Percentiles rank a stretch among this genome's conserved stretches.
phyloP scores from a whole-genome alignment of 2,888 invertebrate species.

The Nasonia oneida region DNA sequence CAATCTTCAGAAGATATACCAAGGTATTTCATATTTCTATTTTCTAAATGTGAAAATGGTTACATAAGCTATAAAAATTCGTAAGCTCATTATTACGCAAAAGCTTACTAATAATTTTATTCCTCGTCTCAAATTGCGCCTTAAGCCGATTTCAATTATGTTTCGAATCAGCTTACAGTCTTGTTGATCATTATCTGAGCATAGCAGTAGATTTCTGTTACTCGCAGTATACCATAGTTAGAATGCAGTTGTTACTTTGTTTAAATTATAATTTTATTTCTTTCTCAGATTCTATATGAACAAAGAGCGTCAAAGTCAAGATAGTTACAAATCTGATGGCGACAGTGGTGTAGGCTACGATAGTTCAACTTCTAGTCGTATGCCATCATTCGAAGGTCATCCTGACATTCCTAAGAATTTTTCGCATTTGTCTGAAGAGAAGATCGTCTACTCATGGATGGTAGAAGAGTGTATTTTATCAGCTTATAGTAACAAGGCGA shows the following conservation, averaged over 20 bases:
- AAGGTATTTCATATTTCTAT: conserved; percentile 50
- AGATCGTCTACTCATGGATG: conserved; percentile 88
- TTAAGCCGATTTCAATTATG: not conserved
- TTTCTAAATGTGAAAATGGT: not conserved
- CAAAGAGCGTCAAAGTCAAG: conserved; percentile 80
- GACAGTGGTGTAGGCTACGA: conserved; percentile 94
- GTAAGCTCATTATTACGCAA: not conserved
- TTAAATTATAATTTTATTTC: not conserved
- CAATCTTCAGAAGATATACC: conserved; percentile 72
- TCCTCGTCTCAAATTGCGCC: not conserved
- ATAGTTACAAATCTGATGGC: conserved; percentile 90
- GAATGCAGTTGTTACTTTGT: not conserved
- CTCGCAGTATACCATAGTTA: not conserved
- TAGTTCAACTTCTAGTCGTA: conserved; percentile 86
- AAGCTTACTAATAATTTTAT: not conserved
- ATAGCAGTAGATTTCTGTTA: not conserved
- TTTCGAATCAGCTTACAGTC: not conserved
- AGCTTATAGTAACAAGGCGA: conserved; percentile 87
- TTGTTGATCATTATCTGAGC: not conserved
- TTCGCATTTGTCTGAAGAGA: conserved; percentile 73
- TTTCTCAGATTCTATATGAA: conserved; percentile 71
- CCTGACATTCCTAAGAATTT: conserved; percentile 80
- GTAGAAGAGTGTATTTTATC: conserved; percentile 97
- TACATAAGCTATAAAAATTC: not conserved
- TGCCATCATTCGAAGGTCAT: conserved; percentile 91